phyloP scores from a whole-genome alignment of 2,888 invertebrate genomes.

The Crioceris asparagi region DNA sequence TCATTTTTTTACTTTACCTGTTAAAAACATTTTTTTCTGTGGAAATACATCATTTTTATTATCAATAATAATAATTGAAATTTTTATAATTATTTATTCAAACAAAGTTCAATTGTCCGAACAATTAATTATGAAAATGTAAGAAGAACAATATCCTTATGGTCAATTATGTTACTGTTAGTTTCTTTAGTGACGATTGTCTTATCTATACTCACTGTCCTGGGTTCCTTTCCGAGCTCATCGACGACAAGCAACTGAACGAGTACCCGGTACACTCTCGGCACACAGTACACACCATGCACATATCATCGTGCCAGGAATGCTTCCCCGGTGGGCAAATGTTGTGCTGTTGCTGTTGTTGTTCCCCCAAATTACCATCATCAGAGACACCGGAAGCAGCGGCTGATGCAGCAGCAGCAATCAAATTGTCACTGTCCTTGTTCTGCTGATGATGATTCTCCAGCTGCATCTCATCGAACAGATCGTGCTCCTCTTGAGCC shows the following conservation, averaged over 20 bases:
- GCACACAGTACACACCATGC: conserved; percentile 85
- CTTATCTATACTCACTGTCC: conserved; percentile 59
- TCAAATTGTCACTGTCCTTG: conserved; percentile 43
- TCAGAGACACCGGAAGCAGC: conserved; percentile 37
- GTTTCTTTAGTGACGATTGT: not conserved
- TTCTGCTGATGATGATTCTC: too few relatives aligned
- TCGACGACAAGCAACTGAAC: conserved; percentile 62
- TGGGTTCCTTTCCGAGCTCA: conserved; percentile 68
- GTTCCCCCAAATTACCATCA: conserved; percentile 29
- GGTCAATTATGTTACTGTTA: not conserved
- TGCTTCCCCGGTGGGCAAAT: conserved; percentile 61
- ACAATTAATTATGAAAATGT: too few relatives aligned
- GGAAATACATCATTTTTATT: too few relatives aligned
- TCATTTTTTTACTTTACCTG: too few relatives aligned
- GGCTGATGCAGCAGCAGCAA: too few relatives aligned
- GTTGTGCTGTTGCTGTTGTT: conserved; percentile 27
- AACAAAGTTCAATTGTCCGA: too few relatives aligned
- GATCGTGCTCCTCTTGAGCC: conserved; percentile 38
- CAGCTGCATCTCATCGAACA: conserved; percentile 43
- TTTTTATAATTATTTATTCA: too few relatives aligned
- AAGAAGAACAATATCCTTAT: not conserved
- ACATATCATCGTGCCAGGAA: conserved; percentile 69
- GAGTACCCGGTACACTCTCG: conserved; percentile 91
- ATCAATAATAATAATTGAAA: too few relatives aligned
- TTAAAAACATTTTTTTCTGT: too few relatives aligned